Evolutionary conservation across 2,888 invertebrate species (phyloP).

Genomic region (Pristionchus mayeri): DNA sequence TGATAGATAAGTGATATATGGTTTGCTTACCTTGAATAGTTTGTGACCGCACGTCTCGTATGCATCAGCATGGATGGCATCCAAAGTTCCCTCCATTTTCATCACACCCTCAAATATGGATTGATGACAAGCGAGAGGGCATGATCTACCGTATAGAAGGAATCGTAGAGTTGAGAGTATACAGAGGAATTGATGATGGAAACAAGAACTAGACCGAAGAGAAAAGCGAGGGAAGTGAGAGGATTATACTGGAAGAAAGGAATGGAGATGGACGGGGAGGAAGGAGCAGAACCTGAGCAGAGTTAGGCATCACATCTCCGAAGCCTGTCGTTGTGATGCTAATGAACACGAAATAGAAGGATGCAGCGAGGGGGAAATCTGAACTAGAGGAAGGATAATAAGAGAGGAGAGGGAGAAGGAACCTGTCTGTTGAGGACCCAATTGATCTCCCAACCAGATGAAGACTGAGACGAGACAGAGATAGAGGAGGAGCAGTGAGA

Average conservation of each 20-base stretch:
- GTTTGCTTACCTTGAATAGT: slow-evolving; percentile 24
- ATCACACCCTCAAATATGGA: slow-evolving; percentile 24
- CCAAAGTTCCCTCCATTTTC: slow-evolving; percentile 34
- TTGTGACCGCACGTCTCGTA: slow-evolving; percentile 30
- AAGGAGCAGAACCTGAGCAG: slow-evolving; percentile 58
- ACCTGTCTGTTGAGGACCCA: slow-evolving; percentile 13
- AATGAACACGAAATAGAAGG: slow-evolving; percentile 68
- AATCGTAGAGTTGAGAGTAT: slow-evolving; percentile 63
- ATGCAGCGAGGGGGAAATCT: slow-evolving; percentile 52
- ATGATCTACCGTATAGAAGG: slow-evolving; percentile 54
- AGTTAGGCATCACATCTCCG: slow-evolving; percentile 69
- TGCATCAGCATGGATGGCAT: slow-evolving; percentile 43
- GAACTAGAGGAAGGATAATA: neutral
- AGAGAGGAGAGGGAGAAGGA: neutral
- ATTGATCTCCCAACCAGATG: neutral
- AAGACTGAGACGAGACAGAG: neutral
- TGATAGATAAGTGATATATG: too few relatives aligned
- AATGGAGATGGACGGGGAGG: neutral
- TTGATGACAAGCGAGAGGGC: neutral
- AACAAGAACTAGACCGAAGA: slow-evolving; percentile 65
- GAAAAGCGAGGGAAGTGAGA: slow-evolving; percentile 60
- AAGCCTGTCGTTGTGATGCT: slow-evolving; percentile 67
- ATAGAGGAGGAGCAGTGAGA: neutral
- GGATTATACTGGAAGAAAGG: slow-evolving; percentile 62
- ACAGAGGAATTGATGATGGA: slow-evolving; percentile 67